A percentile compares a stretch with the other conserved stretches of the same genome.
phyloP scores from a whole-genome alignment of 2,888 invertebrate genomes.

The Drosophila leonis region DNA sequence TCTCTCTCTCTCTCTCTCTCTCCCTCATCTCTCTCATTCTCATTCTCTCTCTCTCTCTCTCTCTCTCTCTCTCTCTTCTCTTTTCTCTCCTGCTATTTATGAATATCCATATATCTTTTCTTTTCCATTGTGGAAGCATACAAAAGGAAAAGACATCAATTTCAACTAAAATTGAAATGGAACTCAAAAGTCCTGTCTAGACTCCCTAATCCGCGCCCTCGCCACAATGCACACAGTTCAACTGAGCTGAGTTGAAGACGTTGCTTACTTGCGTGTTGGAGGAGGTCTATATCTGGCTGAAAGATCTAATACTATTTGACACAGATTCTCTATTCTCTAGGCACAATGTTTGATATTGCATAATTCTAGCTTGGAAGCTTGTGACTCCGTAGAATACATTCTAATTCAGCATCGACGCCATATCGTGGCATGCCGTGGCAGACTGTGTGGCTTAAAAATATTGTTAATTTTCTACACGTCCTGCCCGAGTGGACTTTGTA shows the following conservation, averaged over 20 bases:
- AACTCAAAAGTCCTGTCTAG: not conserved
- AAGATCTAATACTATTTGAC: not conserved
- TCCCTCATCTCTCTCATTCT: not conserved
- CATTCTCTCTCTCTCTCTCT: not conserved
- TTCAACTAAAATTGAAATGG: not conserved
- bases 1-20: not conserved
- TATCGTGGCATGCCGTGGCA: not conserved
- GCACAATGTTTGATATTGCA: no score
- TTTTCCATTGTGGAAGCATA: not conserved
- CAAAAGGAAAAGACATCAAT: not conserved
- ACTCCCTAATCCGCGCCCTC: not conserved
- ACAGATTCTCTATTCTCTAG: not conserved
- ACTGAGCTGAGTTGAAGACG: not conserved
- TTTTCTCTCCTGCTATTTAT: not conserved
- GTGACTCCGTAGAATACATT: not conserved
- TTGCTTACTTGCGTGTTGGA: not conserved
- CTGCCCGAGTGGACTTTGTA: conserved; percentile 9
- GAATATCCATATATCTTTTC: not conserved
- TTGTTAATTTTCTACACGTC: conserved; percentile 30
- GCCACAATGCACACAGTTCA: not conserved
- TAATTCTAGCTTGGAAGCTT: not conserved
- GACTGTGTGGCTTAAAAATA: conserved; percentile 11
- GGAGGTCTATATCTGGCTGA: not conserved
- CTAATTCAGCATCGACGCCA: not conserved
- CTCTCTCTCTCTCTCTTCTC: not conserved